phyloP scores from a whole-genome alignment of 2,888 invertebrate species.

The Prosopocoilus inquinatus region DNA sequence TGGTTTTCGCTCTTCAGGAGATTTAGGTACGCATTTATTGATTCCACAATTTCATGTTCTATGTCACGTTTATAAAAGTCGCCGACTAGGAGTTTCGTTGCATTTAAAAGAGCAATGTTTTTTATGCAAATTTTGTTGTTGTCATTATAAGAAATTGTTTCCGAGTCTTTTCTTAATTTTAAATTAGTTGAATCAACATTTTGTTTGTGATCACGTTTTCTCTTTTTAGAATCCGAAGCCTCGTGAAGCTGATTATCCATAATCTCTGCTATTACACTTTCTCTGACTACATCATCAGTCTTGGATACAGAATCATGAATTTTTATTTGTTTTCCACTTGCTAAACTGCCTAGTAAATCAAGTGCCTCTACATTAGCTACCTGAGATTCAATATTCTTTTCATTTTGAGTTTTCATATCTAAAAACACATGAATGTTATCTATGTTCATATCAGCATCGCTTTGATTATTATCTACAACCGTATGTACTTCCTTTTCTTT shows the following conservation, averaged over 20 bases:
- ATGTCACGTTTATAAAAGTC: slow-evolving; percentile 17
- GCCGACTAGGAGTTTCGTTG: slow-evolving; percentile 33
- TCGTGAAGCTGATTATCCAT: no score
- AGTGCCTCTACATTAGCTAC: slow-evolving; percentile 7
- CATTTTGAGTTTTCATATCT: slow-evolving; percentile 10
- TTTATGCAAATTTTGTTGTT: slow-evolving; percentile 26
- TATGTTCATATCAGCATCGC: background rate
- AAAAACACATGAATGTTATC: slow-evolving; percentile 1
- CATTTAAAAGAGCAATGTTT: slow-evolving; percentile 41
- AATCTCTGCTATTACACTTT: no score
- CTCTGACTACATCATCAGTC: no score
- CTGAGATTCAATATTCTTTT: slow-evolving; percentile 12
- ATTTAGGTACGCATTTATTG: slow-evolving; percentile 30
- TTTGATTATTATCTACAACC: background rate
- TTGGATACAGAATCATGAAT: background rate
- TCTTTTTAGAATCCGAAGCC: slow-evolving; percentile 6
- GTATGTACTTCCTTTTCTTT: background rate
- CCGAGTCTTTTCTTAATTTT: no score
- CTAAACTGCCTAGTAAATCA: slow-evolving; percentile 11
- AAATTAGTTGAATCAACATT: background rate
- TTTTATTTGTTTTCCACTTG: slow-evolving; percentile 10
- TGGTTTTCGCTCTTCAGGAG: background rate
- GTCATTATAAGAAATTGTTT: background rate
- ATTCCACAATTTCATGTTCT: slow-evolving; percentile 21
- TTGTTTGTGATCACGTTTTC: slow-evolving; percentile 4